phyloP scores from a whole-genome alignment of 2,888 invertebrate species.

The Conops quadrifasciatus region DNA sequence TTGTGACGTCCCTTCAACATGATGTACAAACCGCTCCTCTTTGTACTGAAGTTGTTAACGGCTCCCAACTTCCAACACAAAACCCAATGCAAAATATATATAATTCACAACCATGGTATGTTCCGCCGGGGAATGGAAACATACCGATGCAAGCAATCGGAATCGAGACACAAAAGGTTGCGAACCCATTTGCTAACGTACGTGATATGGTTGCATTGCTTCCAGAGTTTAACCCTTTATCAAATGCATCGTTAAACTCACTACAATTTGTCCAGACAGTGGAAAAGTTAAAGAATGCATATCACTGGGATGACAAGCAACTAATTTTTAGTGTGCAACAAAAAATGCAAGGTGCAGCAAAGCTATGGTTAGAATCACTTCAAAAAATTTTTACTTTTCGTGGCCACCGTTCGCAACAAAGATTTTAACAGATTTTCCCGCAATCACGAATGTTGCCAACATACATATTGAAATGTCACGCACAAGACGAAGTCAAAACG shows the following conservation, averaged over 20 bases:
- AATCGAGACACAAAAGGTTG: background rate
- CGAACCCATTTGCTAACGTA: background rate
- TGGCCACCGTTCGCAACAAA: background rate
- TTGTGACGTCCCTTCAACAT: no score
- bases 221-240: conserved; percentile 9
- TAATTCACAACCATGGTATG: no score
- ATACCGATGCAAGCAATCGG: background rate
- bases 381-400: background rate
- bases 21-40: no score
- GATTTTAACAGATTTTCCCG: background rate
- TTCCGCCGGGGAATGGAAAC: no score
- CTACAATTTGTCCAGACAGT: background rate
- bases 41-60: no score
- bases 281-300: conserved; percentile 18
- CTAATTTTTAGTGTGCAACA: conserved; percentile 24
- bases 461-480: conserved; percentile 3
- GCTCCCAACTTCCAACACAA: no score
- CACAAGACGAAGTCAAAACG: background rate
- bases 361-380: conserved; percentile 30
- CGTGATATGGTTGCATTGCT: conserved; percentile 20
- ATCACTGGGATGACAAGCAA: conserved; percentile 27
- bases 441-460: background rate
- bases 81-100: no score
- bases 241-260: conserved; percentile 3
- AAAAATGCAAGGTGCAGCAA: conserved; percentile 26